Conservation (phyloP, 2,888 invertebrate species). For the Apeira syringaria region DNA sequence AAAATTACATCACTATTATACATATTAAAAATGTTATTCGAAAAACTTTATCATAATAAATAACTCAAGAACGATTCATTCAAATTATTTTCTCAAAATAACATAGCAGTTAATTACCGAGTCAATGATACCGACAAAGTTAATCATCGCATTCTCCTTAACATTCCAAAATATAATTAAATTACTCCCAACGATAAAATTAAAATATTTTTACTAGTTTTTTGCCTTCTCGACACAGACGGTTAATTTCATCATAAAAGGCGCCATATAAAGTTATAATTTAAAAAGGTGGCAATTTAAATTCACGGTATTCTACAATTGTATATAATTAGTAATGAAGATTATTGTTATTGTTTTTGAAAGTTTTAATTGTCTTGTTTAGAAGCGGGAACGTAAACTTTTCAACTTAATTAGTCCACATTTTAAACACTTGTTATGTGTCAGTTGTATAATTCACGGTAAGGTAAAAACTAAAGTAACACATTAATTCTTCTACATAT, state of each 20-base stretch:
- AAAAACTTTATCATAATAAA: background rate
- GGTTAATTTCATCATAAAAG: constrained; percentile 42
- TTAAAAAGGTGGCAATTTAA: constrained; percentile 13
- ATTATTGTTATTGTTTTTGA: background rate
- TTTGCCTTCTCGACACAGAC: constrained; percentile 30
- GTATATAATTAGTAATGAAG: constrained; percentile 7
- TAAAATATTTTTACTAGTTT: constrained; percentile 19
- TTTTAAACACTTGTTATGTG: no score
- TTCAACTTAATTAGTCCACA: no score
- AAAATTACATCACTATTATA: no score
- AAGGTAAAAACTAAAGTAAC: no score
- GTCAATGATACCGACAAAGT: constrained; percentile 20
- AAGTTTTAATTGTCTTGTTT: background rate
- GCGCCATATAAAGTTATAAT: constrained; percentile 27
- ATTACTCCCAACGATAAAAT: constrained; percentile 15
- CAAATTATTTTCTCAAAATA: constrained; percentile 9
- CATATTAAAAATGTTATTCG: no score
- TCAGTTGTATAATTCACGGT: no score
- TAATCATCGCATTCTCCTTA: constrained; percentile 14
- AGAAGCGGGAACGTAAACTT: background rate
- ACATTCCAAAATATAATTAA: constrained; percentile 17
- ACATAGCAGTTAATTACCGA: constrained; percentile 6
- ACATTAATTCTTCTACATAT: no score
- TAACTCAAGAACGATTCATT: background rate
- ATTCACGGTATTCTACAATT: constrained; percentile 6